Evolutionary conservation across 2,888 invertebrate species (phyloP).

Genomic region (Cheilosia scutellata): DNA sequence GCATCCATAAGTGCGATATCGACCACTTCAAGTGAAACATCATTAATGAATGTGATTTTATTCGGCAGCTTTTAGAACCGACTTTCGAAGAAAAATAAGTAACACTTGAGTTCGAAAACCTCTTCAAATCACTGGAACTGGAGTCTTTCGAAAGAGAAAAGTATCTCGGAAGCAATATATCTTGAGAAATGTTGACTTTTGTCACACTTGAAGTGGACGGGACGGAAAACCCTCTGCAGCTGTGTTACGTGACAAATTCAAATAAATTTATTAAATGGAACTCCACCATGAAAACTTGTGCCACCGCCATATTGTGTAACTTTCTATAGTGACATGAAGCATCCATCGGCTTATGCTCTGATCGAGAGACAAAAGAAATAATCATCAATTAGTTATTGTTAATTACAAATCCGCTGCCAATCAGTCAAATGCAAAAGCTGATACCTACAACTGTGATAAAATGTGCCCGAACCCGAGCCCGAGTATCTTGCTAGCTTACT

Average conservation of each 20-base stretch:
- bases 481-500: neutral
- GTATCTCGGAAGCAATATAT: constrained; percentile 31
- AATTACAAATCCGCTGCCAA: constrained; percentile 32
- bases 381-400: constrained; percentile 47
- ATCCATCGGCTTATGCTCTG: constrained; percentile 15
- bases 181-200: constrained; percentile 26
- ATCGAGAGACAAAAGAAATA: constrained; percentile 27
- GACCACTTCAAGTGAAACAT: constrained; percentile 27
- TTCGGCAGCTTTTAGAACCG: constrained; percentile 2
- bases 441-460: neutral
- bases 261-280: constrained; percentile 25
- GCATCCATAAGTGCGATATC: constrained; percentile 25
- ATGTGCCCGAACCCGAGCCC: neutral
- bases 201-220: constrained; percentile 7
- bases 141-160: constrained; percentile 13
- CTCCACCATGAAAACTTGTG: constrained; percentile 8
- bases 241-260: constrained; percentile 25
- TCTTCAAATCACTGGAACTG: neutral
- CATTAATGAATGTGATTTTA: constrained; percentile 31
- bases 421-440: neutral
- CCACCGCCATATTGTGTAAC: constrained; percentile 16
- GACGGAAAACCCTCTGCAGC: neutral
- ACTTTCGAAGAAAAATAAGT: constrained; percentile 5
- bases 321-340: constrained; percentile 28
- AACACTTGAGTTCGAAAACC: neutral